Evolutionary conservation across 1,140 invertebrate genomes (phyloP), one percentile per base, ranked within the genome.

Genomic region (Sarcophaga peregrina): DNA sequence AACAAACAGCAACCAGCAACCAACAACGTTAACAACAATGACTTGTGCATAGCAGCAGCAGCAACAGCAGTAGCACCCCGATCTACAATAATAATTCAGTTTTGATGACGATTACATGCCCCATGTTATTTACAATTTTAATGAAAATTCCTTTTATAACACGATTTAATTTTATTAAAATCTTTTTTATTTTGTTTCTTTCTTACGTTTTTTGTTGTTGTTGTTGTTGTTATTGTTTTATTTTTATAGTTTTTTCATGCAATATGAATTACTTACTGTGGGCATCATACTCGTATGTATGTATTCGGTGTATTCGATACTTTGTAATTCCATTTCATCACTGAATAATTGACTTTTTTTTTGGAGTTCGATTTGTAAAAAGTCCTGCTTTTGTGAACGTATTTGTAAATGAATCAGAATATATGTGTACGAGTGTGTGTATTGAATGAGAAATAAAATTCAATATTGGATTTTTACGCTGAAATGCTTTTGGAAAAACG

Each of bases 401-500:
- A 58, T 58, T 58, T 58, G 3, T 58, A 37, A 37, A 58, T 58
- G 52, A 58, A 58, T 37, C 25, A 15, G 54, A n/a, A 58, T 58
- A 13, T 58, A 10, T 68, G 17, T 68, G n/a, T 68, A 68, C 20
- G 58, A 68, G 20, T 25, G 62, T 68, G 7, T 58, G 17, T 20
- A 50, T 78, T 37, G 25, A 37, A 37, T 37, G 25, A 37, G 4
- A 37, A 78, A 78, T 52, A 78, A 78, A 78, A 78, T 78, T 50
- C 75, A 78, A 78, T 78, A 78, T 78, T 50, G 75, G 48, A 50
- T 78, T 78, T 78, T 78, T 25, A 50, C 75, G 75, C 75, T 78
- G 20, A 78, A 78, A 78, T 78, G 75, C 47, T 20, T 78, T 78
- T 52, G 75, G 20, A 78, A 15, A 78, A 78, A 78, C 75, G 75